phyloP scores from a whole-genome alignment of 2,797 vertebrate species.

The Mormyrus hasselquistii region DNA sequence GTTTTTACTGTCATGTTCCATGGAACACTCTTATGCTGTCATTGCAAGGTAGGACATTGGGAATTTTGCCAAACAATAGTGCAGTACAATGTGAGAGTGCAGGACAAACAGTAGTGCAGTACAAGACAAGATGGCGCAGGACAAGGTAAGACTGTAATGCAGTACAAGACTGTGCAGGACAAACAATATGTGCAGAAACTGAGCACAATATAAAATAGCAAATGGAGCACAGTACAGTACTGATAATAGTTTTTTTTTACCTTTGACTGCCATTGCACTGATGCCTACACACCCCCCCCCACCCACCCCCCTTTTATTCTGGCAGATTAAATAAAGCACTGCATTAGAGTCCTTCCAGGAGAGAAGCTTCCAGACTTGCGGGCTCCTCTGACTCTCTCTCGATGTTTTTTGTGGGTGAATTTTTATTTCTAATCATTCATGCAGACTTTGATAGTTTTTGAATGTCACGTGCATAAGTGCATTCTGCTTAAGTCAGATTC shows the following conservation, averaged over 20 bases:
- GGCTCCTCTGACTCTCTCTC: constrained; percentile 45
- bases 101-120: background rate
- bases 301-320: background rate
- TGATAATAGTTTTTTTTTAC: background rate
- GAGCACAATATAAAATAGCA: background rate
- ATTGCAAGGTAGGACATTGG: background rate
- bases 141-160: background rate
- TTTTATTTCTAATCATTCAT: background rate
- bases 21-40: background rate
- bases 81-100: background rate
- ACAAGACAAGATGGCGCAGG: background rate
- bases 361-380: constrained; percentile 63
- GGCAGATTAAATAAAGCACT: background rate
- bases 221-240: background rate
- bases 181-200: background rate
- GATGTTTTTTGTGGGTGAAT: background rate
- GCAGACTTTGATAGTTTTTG: background rate
- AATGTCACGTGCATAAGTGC: background rate
- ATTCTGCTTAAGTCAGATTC: background rate
- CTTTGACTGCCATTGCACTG: background rate
- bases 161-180: background rate
- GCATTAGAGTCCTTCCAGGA: background rate
- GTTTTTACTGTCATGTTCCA: no score
- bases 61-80: background rate
- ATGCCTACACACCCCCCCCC: background rate